phyloP scores from a whole-genome alignment of 1,140 invertebrate genomes.

The Drosophila kikkawai region DNA sequence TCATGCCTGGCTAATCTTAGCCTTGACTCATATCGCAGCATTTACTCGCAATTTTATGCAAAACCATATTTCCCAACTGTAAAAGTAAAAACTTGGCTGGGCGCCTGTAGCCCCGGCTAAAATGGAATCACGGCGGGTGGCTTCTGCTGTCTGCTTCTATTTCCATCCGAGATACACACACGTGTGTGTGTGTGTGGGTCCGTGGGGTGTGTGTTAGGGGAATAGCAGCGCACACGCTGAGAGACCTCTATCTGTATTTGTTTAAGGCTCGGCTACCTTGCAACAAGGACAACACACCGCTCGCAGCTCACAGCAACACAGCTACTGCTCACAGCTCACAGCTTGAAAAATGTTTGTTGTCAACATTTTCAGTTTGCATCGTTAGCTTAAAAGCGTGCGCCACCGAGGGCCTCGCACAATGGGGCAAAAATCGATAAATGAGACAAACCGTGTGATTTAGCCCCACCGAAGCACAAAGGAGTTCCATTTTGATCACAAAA shows the following conservation, averaged over 20 bases:
- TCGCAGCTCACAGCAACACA: conserved; percentile 47
- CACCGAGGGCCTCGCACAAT: conserved; percentile 55
- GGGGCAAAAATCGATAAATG: conserved; percentile 77
- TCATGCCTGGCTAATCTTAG: conserved; percentile 63
- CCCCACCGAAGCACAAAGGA: conserved; percentile 55
- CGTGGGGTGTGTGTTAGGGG: conserved; percentile 1
- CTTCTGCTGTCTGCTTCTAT: conserved; percentile 59
- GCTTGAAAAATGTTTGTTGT: conserved; percentile 84
- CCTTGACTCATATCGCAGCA: conserved; percentile 55
- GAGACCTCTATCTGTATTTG: conserved; percentile 57
- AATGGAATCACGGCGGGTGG: conserved; percentile 78
- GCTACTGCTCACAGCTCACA: conserved; percentile 57
- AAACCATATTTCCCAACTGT: conserved; percentile 75
- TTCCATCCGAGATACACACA: conserved; percentile 40
- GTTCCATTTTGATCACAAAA: conserved; percentile 65
- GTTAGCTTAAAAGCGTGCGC: conserved; percentile 79
- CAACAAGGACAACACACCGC: conserved; percentile 55
- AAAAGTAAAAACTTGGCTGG: conserved; percentile 45
- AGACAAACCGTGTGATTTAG: conserved; percentile 76
- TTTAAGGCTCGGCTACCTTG: conserved; percentile 71
- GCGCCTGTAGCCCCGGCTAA: conserved; percentile 32
- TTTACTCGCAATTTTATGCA: conserved; percentile 73
- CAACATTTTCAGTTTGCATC: conserved; percentile 84
- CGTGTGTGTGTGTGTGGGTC: background rate
- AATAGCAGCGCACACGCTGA: conserved; percentile 17